Evolutionary conservation across 2,797 vertebrate genomes (phyloP).

Genomic region (Arremon aurantiirostris): DNA sequence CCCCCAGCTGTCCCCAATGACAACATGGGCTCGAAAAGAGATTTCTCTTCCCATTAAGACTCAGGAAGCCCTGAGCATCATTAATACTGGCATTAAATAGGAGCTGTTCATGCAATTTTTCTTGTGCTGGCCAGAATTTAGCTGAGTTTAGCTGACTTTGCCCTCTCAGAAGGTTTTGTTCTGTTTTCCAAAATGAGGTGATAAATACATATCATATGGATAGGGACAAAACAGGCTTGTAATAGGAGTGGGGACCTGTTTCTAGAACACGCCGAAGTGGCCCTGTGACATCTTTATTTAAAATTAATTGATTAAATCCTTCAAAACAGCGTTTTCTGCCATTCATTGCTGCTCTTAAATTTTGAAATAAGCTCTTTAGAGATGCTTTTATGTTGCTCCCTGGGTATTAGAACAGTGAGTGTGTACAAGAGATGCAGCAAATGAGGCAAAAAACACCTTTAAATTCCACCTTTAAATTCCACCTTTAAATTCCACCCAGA

Average conservation of each 20-base stretch:
- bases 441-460: no score
- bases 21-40: not conserved
- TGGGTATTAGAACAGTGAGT: no score
- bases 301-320: not conserved
- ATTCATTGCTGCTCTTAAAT: not conserved
- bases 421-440: no score
- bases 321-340: not conserved
- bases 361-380: not conserved
- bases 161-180: not conserved
- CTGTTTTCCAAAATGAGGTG: not conserved
- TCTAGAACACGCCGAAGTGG: not conserved
- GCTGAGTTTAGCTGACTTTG: conserved; percentile 7
- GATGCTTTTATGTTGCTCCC: not conserved
- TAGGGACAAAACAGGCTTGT: not conserved
- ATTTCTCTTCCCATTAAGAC: not conserved
- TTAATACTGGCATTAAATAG: not conserved
- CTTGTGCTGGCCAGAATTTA: not conserved
- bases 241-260: not conserved
- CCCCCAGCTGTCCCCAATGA: not conserved
- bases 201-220: not conserved
- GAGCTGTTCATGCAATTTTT: not conserved
- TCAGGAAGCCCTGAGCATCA: not conserved
- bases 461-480: no score
- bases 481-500: no score
- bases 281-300: not conserved